A percentile compares a stretch with the other conserved stretches of the same genome.
Evolutionary conservation across 2,113 vertebrate genomes (phyloP).

Genomic region (Gadus macrocephalus): DNA sequence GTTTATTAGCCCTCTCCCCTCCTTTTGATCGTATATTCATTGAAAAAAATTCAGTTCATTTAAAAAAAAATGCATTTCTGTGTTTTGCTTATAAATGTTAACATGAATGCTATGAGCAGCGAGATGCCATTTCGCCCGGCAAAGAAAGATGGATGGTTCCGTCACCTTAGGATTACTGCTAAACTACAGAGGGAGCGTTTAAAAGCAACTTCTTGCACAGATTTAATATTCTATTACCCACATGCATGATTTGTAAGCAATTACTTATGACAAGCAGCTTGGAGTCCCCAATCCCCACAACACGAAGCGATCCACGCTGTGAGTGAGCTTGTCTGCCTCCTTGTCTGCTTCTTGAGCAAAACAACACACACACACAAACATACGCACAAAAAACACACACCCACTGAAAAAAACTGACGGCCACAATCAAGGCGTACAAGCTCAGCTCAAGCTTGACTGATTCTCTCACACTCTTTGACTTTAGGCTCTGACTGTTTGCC

Average conservation of each 20-base stretch:
- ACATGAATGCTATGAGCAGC: not conserved
- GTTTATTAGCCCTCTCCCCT: too few relatives aligned
- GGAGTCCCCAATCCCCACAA: constrained; percentile 12
- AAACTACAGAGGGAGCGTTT: constrained; percentile 16
- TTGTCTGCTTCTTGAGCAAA: constrained; percentile 30
- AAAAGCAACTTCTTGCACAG: constrained; percentile 18
- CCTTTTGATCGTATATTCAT: too few relatives aligned
- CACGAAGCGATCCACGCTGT: constrained; percentile 1
- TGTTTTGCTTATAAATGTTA: too few relatives aligned
- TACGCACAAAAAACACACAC: not conserved
- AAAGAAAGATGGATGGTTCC: not conserved
- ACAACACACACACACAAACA: not conserved
- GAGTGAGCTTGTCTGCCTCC: not conserved
- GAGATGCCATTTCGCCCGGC: constrained; percentile 1
- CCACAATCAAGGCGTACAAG: constrained; percentile 17
- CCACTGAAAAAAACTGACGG: not conserved
- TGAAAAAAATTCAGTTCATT: too few relatives aligned
- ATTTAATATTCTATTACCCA: constrained; percentile 27
- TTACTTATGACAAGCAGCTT: constrained; percentile 39
- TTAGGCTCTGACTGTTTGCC: constrained; percentile 24
- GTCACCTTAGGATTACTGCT: constrained; percentile 5
- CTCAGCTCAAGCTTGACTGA: constrained; percentile 8
- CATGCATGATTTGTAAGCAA: constrained; percentile 39
- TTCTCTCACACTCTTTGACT: constrained; percentile 29
- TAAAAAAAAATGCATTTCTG: too few relatives aligned